Base-by-base conservation (phyloP, 1,140 invertebrate genomes). In the Sarcophaga peregrina region DNA sequence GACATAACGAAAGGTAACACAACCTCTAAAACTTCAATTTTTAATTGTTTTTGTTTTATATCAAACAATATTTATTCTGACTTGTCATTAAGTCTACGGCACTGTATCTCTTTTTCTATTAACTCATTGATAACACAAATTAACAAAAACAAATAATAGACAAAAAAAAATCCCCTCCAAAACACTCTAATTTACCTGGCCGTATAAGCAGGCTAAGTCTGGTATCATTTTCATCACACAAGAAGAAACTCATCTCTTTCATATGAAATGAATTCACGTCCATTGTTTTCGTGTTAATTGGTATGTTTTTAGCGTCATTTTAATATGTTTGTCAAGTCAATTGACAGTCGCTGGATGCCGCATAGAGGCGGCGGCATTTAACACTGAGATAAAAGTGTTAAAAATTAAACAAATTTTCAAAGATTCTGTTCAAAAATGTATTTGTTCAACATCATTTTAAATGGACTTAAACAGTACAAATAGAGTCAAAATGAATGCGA, bases 311-410 rank as follows among this genome's bases (percentile, higher is more conserved):
- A 68, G 20, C 62, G 20, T 25, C 62, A 9, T 68, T 68, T 68
- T 68, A 68, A 68, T 68, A 20, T 68, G 62, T 68, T 68, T 68
- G 62, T 25, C 62, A 68, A 68, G 17, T n/a, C 62, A 68, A 68
- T 68, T 25, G 62, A 68, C 62, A 68, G 17, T 37, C 25, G 25
- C 25, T 37, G 25, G 25, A 37, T 68, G n/a, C 11, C 15, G 62
- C 17, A 68, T 37, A 68, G 7, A 20, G 62, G 15, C 17, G 62
- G 17, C 62, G 15, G 10, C 10, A 20, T 20, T 25, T 68, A 6
- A 25, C 8, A 7, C 8, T 20, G 0, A 58, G 54, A 58, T 58
- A 58, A 68, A 68, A 68, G 62, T 25, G 62, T 25, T 68, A 68
- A 68, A 20, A 20, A 68, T 25, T 17, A 68, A 68, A 25, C 17